These are phyloP conservation scores for Tineola bisselliella DNA, from an alignment of 2,888 invertebrate genomes.

Conservation along the genomic window DNA sequence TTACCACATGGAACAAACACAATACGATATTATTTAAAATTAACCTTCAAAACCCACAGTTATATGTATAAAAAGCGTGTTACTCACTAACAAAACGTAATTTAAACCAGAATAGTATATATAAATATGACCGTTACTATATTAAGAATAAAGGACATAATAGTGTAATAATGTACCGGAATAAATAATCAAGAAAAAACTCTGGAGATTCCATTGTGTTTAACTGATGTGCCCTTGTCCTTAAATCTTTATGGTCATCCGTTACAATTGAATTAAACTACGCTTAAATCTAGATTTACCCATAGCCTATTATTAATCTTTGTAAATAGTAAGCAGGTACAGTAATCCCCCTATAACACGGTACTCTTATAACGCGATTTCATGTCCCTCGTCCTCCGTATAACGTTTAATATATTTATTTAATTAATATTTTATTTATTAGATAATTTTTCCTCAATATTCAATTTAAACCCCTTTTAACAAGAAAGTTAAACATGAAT, in stretches of 20 bases:
- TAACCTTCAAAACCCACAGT: background rate
- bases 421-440: too few species aligned
- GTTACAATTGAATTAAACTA: background rate
- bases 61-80: background rate
- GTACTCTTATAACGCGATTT: too few species aligned
- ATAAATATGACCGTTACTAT: background rate
- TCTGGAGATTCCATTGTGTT: conserved; percentile 3
- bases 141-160: background rate
- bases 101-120: background rate
- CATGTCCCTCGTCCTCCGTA: too few species aligned
- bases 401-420: too few species aligned
- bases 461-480: too few species aligned
- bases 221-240: conserved; percentile 3
- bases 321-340: too few species aligned
- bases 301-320: too few species aligned
- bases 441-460: too few species aligned
- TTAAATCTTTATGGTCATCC: background rate
- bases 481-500: too few species aligned
- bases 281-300: background rate
- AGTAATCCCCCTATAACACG: too few species aligned
- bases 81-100: background rate
- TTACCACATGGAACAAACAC: too few species aligned
- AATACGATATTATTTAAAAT: background rate
- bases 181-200: background rate
- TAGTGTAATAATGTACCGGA: background rate